Evolutionary conservation across 2,113 vertebrate species (phyloP).

Genomic region (Psilopsiagon aurifrons): DNA sequence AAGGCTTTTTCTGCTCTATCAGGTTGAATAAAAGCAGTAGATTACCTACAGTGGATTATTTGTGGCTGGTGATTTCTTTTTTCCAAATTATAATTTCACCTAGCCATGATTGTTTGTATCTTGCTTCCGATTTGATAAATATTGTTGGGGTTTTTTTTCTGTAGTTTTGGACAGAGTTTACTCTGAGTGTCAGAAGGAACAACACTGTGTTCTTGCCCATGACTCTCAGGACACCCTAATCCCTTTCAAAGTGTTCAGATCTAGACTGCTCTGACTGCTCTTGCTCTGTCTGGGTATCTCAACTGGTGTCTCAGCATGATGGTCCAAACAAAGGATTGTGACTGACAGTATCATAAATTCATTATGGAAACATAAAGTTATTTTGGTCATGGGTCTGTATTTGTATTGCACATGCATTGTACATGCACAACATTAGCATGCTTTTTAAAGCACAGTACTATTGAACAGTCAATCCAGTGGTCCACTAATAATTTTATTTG

Average conservation of each 20-base stretch:
- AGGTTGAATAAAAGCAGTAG: conserved; percentile 5
- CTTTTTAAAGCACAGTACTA: neutral
- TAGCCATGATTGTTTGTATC: neutral
- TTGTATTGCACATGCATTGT: neutral
- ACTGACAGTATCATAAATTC: conserved; percentile 26
- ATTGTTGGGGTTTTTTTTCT: neutral
- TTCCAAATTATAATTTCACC: neutral
- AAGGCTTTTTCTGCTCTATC: conserved; percentile 32
- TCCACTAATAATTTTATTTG: neutral
- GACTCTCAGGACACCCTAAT: neutral
- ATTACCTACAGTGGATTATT: neutral
- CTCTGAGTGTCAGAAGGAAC: neutral
- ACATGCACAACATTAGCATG: neutral
- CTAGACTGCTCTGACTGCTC: neutral
- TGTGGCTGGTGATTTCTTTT: neutral
- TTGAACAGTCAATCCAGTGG: neutral
- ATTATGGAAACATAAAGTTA: neutral
- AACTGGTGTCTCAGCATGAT: neutral
- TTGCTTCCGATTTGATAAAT: neutral
- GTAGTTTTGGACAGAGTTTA: neutral
- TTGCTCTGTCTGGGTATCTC: neutral
- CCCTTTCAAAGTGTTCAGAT: neutral
- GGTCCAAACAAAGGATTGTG: neutral
- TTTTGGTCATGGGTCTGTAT: neutral
- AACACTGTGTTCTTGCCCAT: neutral